phyloP scores from a whole-genome alignment of 23 tunicate genomes.

The Diplosoma virens region DNA sequence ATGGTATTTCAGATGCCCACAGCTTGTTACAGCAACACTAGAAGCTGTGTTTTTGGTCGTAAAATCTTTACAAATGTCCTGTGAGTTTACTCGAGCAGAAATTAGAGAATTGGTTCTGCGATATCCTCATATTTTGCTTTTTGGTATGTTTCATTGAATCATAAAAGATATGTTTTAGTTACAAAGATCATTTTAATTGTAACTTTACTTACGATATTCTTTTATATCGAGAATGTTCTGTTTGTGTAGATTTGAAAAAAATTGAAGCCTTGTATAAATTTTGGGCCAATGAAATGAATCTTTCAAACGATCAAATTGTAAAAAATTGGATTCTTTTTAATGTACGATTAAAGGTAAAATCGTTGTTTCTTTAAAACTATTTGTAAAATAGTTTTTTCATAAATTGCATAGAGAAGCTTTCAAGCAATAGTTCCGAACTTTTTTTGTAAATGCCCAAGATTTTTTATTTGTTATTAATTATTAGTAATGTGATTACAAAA shows the following conservation, averaged over 20 bases:
- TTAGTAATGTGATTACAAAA: no score
- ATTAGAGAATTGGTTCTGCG: conserved; percentile 41
- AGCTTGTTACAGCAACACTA: conserved; percentile 6
- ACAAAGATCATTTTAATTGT: no score
- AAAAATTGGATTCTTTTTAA: conserved; percentile 31
- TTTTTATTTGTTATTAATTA: no score
- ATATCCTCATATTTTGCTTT: conserved; percentile 28
- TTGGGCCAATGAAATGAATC: conserved; percentile 49
- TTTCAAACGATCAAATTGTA: conserved; percentile 42
- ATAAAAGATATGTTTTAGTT: no score
- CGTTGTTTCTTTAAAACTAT: neutral
- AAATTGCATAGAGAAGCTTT: no score
- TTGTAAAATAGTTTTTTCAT: no score
- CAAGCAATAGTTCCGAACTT: no score
- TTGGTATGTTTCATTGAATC: neutral
- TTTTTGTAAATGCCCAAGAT: no score
- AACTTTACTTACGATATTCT: no score
- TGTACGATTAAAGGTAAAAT: conserved; percentile 45
- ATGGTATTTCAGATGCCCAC: conserved; percentile 67
- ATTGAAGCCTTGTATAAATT: conserved; percentile 42
- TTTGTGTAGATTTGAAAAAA: conserved; percentile 31
- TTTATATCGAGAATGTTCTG: no score
- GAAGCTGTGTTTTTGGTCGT: conserved; percentile 40
- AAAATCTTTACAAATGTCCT: conserved; percentile 62
- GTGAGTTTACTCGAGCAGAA: conserved; percentile 52